Conservation (phyloP, 2,113 vertebrate genomes). For the Eclectus roratus region DNA sequence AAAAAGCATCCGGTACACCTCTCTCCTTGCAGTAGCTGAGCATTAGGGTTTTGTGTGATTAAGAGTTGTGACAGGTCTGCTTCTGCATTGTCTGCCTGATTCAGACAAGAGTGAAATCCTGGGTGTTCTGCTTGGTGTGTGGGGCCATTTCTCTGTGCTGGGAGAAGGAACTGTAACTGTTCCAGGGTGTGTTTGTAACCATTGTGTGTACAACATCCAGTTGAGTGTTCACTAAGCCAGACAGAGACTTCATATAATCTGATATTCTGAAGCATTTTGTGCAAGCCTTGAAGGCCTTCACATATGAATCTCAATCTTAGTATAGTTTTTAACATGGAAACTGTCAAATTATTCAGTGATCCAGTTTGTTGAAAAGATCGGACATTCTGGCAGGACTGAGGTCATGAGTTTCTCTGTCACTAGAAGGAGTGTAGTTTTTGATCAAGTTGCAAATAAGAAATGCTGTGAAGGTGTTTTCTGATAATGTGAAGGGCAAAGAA, state of each 20-base stretch:
- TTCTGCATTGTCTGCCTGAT: neutral
- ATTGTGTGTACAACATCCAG: neutral
- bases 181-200: neutral
- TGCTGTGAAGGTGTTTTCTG: neutral
- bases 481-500: neutral
- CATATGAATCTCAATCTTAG: neutral
- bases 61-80: neutral
- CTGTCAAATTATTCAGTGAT: neutral
- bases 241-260: neutral
- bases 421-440: neutral
- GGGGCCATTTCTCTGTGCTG: rapidly evolving
- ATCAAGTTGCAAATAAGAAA: neutral
- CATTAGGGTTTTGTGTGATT: rapidly evolving
- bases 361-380: neutral
- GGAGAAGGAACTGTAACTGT: neutral
- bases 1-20: neutral
- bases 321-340: neutral
- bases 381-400: neutral
- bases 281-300: neutral
- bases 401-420: neutral
- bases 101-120: neutral
- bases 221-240: neutral
- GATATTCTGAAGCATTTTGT: neutral
- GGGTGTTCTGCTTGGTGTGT: neutral
- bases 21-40: rapidly evolving